phyloP scores from a whole-genome alignment of 2,113 vertebrate species.

The Elephas maximus region DNA sequence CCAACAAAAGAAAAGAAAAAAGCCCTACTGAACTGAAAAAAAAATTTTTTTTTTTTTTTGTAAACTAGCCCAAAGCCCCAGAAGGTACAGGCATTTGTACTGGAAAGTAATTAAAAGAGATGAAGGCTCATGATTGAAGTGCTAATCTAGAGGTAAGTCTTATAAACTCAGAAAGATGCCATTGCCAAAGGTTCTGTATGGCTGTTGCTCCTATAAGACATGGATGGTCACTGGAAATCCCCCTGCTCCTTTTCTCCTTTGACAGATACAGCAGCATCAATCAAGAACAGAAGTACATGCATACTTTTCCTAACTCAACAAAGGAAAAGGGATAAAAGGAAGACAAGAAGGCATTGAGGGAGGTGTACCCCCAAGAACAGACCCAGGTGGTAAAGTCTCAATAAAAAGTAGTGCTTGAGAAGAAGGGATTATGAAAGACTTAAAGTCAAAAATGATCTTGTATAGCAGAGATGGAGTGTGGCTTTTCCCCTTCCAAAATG shows the following conservation, averaged over 20 bases:
- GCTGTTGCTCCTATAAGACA: background rate
- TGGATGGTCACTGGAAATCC: background rate
- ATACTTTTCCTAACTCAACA: background rate
- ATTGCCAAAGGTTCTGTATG: background rate
- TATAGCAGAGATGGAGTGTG: background rate
- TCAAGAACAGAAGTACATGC: background rate
- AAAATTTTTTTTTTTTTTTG: background rate
- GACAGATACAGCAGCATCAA: background rate
- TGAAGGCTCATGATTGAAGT: background rate
- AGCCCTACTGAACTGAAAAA: constrained; percentile 14
- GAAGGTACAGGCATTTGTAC: constrained; percentile 9
- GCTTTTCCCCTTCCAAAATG: background rate
- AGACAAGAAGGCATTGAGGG: background rate
- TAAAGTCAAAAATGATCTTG: background rate
- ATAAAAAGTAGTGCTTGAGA: background rate
- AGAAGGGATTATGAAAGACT: background rate
- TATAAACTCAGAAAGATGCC: background rate
- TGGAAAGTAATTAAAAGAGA: background rate
- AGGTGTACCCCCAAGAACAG: background rate
- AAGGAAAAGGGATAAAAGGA: constrained; percentile 14
- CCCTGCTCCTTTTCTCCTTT: background rate
- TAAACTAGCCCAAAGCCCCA: constrained; percentile 26
- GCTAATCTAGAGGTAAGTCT: background rate
- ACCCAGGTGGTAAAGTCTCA: background rate
- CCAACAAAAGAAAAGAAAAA: constrained; percentile 12